Percentiles rank a stretch among this genome's conserved stretches.
phyloP scores from a whole-genome alignment of 2,888 invertebrate species.

The Epirrhoe tristata region DNA sequence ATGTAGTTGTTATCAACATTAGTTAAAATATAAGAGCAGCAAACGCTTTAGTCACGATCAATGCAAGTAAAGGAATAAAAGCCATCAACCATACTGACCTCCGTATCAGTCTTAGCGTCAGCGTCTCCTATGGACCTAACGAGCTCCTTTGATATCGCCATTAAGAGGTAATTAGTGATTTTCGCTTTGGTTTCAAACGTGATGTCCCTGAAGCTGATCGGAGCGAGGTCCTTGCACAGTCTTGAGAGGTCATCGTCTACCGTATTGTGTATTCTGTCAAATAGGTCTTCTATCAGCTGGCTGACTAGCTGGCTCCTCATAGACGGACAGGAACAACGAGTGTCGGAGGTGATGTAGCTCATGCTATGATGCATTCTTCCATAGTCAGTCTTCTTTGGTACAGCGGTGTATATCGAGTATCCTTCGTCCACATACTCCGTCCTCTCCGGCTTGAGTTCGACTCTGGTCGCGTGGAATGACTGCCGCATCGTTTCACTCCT shows the following conservation, averaged over 20 bases:
- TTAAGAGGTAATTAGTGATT: slow-evolving; percentile 81
- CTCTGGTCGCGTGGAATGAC: slow-evolving; percentile 74
- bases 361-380: slow-evolving; percentile 81
- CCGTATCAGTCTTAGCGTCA: slow-evolving; percentile 82
- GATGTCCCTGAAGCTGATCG: slow-evolving; percentile 64
- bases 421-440: slow-evolving; percentile 81
- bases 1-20: slow-evolving; percentile 52
- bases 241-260: slow-evolving; percentile 74
- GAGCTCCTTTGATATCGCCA: slow-evolving; percentile 83
- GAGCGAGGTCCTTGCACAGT: slow-evolving; percentile 71
- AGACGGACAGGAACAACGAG: slow-evolving; percentile 77
- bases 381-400: slow-evolving; percentile 80
- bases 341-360: slow-evolving; percentile 76
- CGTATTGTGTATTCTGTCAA: slow-evolving; percentile 76
- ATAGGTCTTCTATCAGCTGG: slow-evolving; percentile 78
- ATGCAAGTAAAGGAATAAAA: slow-evolving; percentile 42
- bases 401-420: slow-evolving; percentile 78
- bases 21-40: slow-evolving; percentile 53
- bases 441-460: slow-evolving; percentile 77
- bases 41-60: slow-evolving; percentile 71
- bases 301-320: slow-evolving; percentile 80
- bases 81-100: slow-evolving; percentile 69
- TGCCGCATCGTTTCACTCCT: slow-evolving; percentile 77
- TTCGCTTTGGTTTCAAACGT: slow-evolving; percentile 78
- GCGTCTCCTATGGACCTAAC: slow-evolving; percentile 82